Base-by-base conservation (phyloP, 2,113 vertebrate species). In the Fregetta grallaria region DNA sequence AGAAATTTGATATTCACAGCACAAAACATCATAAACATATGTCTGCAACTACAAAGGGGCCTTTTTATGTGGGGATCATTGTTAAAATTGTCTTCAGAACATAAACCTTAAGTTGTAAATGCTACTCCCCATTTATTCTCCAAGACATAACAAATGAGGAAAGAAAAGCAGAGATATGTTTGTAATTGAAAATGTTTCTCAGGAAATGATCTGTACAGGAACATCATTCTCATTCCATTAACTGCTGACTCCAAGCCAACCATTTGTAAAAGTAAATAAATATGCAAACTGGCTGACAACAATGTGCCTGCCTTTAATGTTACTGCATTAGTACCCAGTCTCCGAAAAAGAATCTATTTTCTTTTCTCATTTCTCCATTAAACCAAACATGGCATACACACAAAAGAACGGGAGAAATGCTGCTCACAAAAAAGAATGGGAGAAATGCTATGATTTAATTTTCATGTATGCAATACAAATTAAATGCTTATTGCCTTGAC, bases 181-280 rank as follows among this genome's bases (percentile, higher is more conserved):
- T 98, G 97, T 97, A 98, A 98, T 96, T 98, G 97, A 96, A 98
- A 98, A 98, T 98, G 94, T 97, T 97, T 98, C 97, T 97, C 98
- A 98, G 98, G 98, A 98, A 98, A 98, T 97, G 97, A 97, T 98
- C 96, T 98, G 97, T 97, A 94, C 95, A 97, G 94, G 97, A 98
- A 97, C 97, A 97, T 97, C 97, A 97, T 98, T 98, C 97, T 97
- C 96, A 94, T 98, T 98, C 98, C 98, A 98, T 98, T 98, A 98
- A 98, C 97, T 97, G 94, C 98, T 98, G 98, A 98, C 97, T 98
- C 85, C 3, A 59, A 94, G 98, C 98, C 98, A 98, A 97, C 88
- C 97, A 97, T 97, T 98, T 97, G 97, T 98, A 98, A 98, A 98
- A 98, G 97, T 97, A 97, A 98, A 97, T 97, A 97, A 98, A 97